Percentiles rank a stretch among this genome's conserved stretches.
Conservation (phyloP, 2,113 vertebrate species). For the Aphyosemion australe region DNA sequence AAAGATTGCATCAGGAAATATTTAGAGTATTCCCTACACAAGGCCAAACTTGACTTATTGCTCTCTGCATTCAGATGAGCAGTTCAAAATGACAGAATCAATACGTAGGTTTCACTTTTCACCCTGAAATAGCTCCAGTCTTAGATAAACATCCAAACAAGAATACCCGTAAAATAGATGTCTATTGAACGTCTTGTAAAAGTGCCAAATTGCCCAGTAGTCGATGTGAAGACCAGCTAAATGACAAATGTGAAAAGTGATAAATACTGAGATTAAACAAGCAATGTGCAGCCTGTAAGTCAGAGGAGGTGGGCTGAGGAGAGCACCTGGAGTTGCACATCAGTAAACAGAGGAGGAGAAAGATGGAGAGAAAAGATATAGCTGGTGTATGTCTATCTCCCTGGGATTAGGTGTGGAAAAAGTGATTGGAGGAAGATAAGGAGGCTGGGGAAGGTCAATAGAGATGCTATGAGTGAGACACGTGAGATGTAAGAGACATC, state of each 20-base stretch:
- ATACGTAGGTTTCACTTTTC: neutral
- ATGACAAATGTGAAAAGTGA: neutral
- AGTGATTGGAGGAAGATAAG: conserved; percentile 50
- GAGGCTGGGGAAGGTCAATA: conserved; percentile 51
- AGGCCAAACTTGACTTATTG: neutral
- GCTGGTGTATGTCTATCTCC: conserved; percentile 37
- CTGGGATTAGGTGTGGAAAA: conserved; percentile 20
- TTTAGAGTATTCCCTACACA: neutral
- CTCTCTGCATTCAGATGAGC: neutral
- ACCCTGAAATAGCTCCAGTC: neutral
- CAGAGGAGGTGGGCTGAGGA: neutral
- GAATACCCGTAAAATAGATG: neutral
- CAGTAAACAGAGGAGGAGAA: conserved; percentile 27
- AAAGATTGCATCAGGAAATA: neutral
- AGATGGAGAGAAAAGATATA: conserved; percentile 27
- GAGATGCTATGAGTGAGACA: conserved; percentile 31
- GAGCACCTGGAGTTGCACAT: conserved; percentile 30
- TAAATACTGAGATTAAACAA: neutral
- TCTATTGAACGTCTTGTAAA: neutral
- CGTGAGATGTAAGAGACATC: neutral
- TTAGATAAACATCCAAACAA: neutral
- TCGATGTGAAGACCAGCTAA: neutral
- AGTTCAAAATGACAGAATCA: neutral
- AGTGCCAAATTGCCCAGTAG: neutral
- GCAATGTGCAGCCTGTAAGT: neutral